phyloP scores from a whole-genome alignment of 2,888 invertebrate species.

The Eilema sororculum region DNA sequence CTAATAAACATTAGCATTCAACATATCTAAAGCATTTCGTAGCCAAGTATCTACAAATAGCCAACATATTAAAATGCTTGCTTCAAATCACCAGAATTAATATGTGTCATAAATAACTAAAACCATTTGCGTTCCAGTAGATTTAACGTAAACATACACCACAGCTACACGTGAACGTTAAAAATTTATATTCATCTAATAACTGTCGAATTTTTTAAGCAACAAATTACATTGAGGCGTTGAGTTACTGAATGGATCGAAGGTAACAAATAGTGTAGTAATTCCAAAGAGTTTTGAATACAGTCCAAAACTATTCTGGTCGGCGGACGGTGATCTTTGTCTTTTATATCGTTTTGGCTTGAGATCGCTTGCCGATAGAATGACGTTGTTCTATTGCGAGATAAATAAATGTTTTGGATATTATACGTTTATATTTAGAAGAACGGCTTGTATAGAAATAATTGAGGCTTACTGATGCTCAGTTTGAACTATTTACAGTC shows the following conservation, averaged over 20 bases:
- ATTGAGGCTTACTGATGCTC: conserved; percentile 25
- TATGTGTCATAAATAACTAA: conserved; percentile 60
- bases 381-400: conserved; percentile 52
- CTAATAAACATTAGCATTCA: conserved; percentile 46
- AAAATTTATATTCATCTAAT: conserved; percentile 75
- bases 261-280: conserved; percentile 82
- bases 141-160: conserved; percentile 63
- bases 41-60: conserved; percentile 53
- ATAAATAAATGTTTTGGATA: conserved; percentile 51
- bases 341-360: conserved; percentile 76
- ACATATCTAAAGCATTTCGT: conserved; percentile 37
- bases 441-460: conserved; percentile 29
- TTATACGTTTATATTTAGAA: conserved; percentile 38
- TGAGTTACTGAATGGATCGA: conserved; percentile 85
- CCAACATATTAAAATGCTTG: conserved; percentile 57
- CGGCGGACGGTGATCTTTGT: conserved; percentile 78
- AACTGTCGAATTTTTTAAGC: conserved; percentile 75
- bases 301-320: conserved; percentile 85
- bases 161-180: conserved; percentile 53
- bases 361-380: conserved; percentile 69
- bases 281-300: conserved; percentile 86
- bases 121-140: conserved; percentile 55
- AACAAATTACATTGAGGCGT: conserved; percentile 77
- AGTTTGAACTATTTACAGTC: conserved; percentile 25
- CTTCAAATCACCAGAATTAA: conserved; percentile 58